Conservation (phyloP, 2,888 invertebrate genomes). For the Caenorhabditis sulstoni region DNA sequence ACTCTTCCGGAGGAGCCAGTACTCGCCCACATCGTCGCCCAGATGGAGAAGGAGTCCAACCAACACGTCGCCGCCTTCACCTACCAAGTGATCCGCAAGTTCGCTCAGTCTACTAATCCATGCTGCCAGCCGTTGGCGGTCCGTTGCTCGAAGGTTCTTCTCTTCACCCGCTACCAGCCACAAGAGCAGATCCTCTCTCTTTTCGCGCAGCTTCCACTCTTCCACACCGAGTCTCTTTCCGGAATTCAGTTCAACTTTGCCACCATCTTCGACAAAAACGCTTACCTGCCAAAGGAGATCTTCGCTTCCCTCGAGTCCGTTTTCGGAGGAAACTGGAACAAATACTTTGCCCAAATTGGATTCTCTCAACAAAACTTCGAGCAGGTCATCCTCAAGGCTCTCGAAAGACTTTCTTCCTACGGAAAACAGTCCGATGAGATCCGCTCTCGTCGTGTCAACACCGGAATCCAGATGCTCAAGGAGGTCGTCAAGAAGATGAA, state of each 20-base stretch:
- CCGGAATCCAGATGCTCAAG: constrained; percentile 59
- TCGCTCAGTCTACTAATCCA: constrained; percentile 68
- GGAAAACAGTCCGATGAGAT: constrained; percentile 28
- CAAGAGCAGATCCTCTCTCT: constrained; percentile 48
- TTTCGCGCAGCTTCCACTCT: constrained; percentile 66
- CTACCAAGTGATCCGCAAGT: constrained; percentile 62
- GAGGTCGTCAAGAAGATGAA: constrained; percentile 68
- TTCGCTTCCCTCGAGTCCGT: constrained; percentile 60
- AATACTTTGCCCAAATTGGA: constrained; percentile 67
- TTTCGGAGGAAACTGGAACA: constrained; percentile 69
- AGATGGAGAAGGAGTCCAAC: constrained; percentile 68
- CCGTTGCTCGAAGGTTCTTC: constrained; percentile 47
- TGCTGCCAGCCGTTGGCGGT: constrained; percentile 63
- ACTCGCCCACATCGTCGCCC: constrained; percentile 69
- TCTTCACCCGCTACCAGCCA: constrained; percentile 52
- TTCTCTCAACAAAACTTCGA: constrained; percentile 70
- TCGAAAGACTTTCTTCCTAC: constrained; percentile 42
- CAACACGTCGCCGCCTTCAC: constrained; percentile 71
- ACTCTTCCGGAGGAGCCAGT: constrained; percentile 67
- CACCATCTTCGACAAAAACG: constrained; percentile 71
- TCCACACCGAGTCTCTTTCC: constrained; percentile 57
- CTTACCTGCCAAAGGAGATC: constrained; percentile 62
- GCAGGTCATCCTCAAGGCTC: constrained; percentile 58
- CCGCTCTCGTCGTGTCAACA: constrained; percentile 52
- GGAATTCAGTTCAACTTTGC: constrained; percentile 66